A percentile compares a stretch with the other conserved stretches of the same genome.
Evolutionary conservation across 2,888 invertebrate genomes (phyloP).

Genomic region (Crocallis elinguaria): DNA sequence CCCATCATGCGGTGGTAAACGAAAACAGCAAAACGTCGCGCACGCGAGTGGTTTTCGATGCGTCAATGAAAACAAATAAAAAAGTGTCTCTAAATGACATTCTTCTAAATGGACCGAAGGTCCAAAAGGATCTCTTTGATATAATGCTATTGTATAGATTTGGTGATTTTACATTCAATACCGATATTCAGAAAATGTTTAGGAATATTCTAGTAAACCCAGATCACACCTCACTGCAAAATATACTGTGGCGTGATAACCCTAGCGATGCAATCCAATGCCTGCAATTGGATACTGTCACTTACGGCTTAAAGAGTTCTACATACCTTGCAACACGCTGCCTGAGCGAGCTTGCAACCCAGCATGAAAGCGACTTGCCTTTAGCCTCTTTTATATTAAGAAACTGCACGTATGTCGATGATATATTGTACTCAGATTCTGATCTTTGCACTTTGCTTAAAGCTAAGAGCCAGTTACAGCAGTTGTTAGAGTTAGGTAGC

Average conservation of each 20-base stretch:
- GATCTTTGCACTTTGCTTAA: neutral
- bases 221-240: conserved; percentile 18
- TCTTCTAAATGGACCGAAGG: conserved; percentile 29
- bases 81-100: conserved; percentile 22
- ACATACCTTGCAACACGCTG: conserved; percentile 25
- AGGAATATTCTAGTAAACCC: conserved; percentile 5
- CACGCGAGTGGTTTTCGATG: neutral
- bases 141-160: conserved; percentile 24
- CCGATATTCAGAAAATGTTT: conserved; percentile 26
- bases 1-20: neutral
- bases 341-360: conserved; percentile 19
- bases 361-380: neutral
- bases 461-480: neutral
- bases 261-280: conserved; percentile 5
- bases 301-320: conserved; percentile 14
- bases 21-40: neutral
- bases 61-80: conserved; percentile 4
- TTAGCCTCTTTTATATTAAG: neutral
- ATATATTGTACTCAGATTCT: neutral
- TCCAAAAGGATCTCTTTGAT: conserved; percentile 31
- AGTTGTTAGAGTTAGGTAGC: neutral
- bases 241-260: conserved; percentile 20
- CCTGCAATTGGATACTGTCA: too few species aligned
- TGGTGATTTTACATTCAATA: conserved; percentile 10
- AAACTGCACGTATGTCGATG: too few species aligned